A percentile compares a stretch with the other conserved stretches of the same genome.
Evolutionary conservation across 2,797 vertebrate species (phyloP).

Genomic region (Typhlichthys subterraneus): DNA sequence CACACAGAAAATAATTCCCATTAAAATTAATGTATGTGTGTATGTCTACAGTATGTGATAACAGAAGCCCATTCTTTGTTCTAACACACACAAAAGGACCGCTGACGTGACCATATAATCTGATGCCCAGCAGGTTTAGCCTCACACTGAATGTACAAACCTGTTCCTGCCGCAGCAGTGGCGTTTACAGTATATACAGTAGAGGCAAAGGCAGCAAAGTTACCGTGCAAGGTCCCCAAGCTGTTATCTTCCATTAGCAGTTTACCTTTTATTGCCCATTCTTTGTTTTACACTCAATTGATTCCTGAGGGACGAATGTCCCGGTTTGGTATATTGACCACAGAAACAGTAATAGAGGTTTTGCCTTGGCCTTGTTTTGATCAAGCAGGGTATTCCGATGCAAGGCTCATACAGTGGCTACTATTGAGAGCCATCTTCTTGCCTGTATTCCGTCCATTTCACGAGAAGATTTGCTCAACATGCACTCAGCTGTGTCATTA

Average conservation of each 20-base stretch:
- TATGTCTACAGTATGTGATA: slow-evolving; percentile 1
- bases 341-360: too few relatives aligned
- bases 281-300: background rate
- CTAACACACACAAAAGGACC: slow-evolving; percentile 21
- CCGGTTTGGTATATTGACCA: too few relatives aligned
- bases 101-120: slow-evolving; percentile 53
- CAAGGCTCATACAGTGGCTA: too few relatives aligned
- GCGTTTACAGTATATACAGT: background rate
- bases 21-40: slow-evolving; percentile 10
- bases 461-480: slow-evolving; percentile 1
- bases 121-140: slow-evolving; percentile 5
- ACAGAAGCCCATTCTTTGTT: too few relatives aligned
- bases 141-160: slow-evolving; percentile 23
- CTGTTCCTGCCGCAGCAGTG: slow-evolving; percentile 6
- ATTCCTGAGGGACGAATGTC: background rate
- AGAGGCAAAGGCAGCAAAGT: background rate
- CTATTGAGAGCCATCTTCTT: too few relatives aligned
- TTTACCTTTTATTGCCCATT: background rate
- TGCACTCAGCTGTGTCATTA: slow-evolving; percentile 14
- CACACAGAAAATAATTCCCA: slow-evolving; percentile 23
- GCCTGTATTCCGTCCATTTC: slow-evolving; percentile 3
- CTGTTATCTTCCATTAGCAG: background rate
- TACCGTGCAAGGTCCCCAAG: background rate
- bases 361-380: too few relatives aligned
- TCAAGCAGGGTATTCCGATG: too few relatives aligned